Percentiles rank a stretch among this genome's conserved stretches.
These are phyloP conservation scores for Bombus cullumanus DNA, from an alignment of 1,140 invertebrate genomes.

Conservation along the genomic window DNA sequence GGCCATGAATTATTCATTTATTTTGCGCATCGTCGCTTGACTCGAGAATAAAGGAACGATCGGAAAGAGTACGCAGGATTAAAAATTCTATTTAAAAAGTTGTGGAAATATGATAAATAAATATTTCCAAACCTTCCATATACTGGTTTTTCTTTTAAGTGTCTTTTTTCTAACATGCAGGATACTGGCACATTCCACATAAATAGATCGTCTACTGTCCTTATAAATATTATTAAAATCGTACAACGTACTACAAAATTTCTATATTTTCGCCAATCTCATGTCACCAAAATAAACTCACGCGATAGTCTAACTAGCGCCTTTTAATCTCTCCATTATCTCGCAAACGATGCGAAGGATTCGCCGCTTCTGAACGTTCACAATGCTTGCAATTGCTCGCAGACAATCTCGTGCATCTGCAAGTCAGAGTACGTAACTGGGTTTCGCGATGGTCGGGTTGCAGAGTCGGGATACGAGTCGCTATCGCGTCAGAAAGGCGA, in stretches of 20 bases:
- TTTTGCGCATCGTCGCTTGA: no score
- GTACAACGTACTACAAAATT: neutral
- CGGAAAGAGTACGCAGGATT: no score
- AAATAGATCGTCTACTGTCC: neutral
- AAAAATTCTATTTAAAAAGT: no score
- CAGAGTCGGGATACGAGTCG: neutral
- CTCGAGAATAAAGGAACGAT: no score
- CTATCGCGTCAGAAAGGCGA: constrained; percentile 19
- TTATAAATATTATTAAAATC: neutral
- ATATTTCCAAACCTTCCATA: neutral
- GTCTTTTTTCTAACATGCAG: neutral
- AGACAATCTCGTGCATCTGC: constrained; percentile 37
- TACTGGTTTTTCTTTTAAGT: neutral
- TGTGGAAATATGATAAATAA: no score
- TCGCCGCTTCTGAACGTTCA: neutral
- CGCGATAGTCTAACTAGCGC: neutral
- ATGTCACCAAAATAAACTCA: neutral
- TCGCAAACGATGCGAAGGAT: neutral
- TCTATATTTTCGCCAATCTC: neutral
- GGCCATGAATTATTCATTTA: no score
- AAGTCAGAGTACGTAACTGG: constrained; percentile 39
- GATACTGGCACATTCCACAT: neutral
- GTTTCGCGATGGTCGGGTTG: neutral
- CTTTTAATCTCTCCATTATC: constrained; percentile 27
- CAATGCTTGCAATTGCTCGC: constrained; percentile 17